Evolutionary conservation across 2,797 vertebrate species (phyloP), one percentile per base, ranked within the genome.

Genomic region (Pseudomugil tenellus): DNA sequence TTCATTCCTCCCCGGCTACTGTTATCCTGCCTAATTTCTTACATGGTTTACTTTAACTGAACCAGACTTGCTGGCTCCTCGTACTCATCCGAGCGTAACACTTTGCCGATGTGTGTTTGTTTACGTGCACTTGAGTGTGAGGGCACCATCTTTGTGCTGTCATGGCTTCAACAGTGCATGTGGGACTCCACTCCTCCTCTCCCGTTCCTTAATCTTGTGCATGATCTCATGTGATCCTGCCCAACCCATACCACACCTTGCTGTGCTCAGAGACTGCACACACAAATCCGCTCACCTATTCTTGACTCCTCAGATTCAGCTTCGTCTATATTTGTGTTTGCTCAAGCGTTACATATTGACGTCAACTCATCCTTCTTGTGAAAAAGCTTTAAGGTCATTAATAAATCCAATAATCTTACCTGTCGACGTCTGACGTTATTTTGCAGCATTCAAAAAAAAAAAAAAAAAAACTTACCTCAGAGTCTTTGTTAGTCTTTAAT

Each of bases 51-150:
- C 52, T 65, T 57, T 76, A 58, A 62, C 64, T 79, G 74, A 89
- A 74, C 81, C 75, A 87, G 83, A 86, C 81, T 77, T 34, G 6
- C 67, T 84, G 85, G 76, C 88, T 88, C 87, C 87, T 74, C 12
- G 1, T 55, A 79, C 59, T 89, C 80, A 85, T 83, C 77, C 51
- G 32, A 87, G 84, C 74, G 9, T 70, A 86, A 79, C 49, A 0
- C 4, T 43, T 4, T 11, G 35, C 57, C 25, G 59, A 56, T 60
- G 16, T 23, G 46, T 55, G 35, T 25, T 3, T 55, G 61, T 28
- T 31, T 55, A 32, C 10, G 23, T 19, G 32, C 4, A 56, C 21
- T 25, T 9, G 21, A 31, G 58, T 26, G 57, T 16, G 39, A 62
- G 48, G 62, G 53, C 70, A 62, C 74, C 76, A 52, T 74, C 35